These are phyloP conservation scores for Ectropis grisescens DNA, from an alignment of 1,140 invertebrate genomes.

Conservation along the genomic window DNA sequence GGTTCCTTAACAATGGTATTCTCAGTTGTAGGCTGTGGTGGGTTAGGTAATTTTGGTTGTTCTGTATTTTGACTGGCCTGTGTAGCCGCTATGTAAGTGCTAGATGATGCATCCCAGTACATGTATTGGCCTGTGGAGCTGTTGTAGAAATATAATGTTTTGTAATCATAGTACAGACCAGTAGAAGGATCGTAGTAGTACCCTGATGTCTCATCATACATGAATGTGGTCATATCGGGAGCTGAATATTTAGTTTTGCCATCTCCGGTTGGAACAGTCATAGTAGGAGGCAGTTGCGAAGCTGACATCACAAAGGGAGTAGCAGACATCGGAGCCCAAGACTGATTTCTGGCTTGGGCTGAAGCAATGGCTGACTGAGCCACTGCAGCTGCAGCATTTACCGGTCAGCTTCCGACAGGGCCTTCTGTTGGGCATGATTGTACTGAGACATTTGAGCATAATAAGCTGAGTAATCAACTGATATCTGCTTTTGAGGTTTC, in stretches of 20 bases:
- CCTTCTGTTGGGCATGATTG: constrained; percentile 20
- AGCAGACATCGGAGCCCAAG: constrained; percentile 54
- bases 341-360: constrained; percentile 73
- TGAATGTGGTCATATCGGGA: constrained; percentile 92
- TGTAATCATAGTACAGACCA: constrained; percentile 95
- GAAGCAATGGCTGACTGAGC: constrained; percentile 90
- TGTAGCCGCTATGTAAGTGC: constrained; percentile 84
- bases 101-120: constrained; percentile 92
- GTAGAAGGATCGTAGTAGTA: constrained; percentile 97
- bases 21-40: constrained; percentile 30
- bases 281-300: constrained; percentile 53
- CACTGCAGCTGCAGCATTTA: constrained; percentile 90
- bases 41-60: constrained; percentile 32
- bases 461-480: constrained; percentile 81
- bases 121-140: constrained; percentile 90
- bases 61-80: constrained; percentile 64
- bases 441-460: constrained; percentile 73
- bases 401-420: constrained; percentile 69
- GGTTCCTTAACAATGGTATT: constrained; percentile 42
- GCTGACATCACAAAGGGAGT: constrained; percentile 66
- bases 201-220: constrained; percentile 95
- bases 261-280: constrained; percentile 55
- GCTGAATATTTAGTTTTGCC: constrained; percentile 56
- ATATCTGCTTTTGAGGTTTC: constrained; percentile 30
- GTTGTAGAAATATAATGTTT: constrained; percentile 95